These are phyloP conservation scores for Sitodiplosis mosellana DNA, from an alignment of 1,140 invertebrate genomes.

Conservation along the genomic window DNA sequence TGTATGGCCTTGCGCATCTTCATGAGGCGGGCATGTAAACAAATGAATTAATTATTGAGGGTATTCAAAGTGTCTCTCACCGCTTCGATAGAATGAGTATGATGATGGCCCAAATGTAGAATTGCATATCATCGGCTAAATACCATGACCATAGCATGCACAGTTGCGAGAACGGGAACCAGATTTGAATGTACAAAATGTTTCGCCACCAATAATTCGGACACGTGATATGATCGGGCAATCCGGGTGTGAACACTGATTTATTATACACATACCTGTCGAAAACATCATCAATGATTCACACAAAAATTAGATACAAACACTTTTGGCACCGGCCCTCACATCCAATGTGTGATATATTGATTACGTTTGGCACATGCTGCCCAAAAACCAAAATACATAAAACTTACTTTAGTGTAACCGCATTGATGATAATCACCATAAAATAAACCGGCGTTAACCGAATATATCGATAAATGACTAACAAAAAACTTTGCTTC, in stretches of 20 bases:
- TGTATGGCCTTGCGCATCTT: background rate
- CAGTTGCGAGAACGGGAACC: conserved; percentile 58
- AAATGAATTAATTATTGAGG: background rate
- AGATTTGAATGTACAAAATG: conserved; percentile 60
- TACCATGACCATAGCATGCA: conserved; percentile 86
- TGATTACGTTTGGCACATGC: too few relatives aligned
- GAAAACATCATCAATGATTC: background rate
- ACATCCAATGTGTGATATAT: too few relatives aligned
- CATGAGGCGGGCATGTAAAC: background rate
- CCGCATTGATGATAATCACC: conserved; percentile 52
- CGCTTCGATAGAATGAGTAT: conserved; percentile 55
- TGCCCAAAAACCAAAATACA: background rate
- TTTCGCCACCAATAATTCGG: conserved; percentile 69
- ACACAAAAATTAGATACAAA: background rate
- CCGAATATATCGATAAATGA: conserved; percentile 48
- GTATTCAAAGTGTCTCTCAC: conserved; percentile 25
- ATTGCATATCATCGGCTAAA: conserved; percentile 83
- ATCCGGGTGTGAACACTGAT: conserved; percentile 55
- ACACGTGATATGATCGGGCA: conserved; percentile 55
- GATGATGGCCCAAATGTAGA: conserved; percentile 55
- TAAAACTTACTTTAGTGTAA: conserved; percentile 39
- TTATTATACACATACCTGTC: conserved; percentile 26
- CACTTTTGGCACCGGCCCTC: background rate
- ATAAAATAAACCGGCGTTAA: conserved; percentile 66
- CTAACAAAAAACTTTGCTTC: background rate